Evolutionary conservation across 2,797 vertebrate species (phyloP).

Genomic region (Anguilla obscura): DNA sequence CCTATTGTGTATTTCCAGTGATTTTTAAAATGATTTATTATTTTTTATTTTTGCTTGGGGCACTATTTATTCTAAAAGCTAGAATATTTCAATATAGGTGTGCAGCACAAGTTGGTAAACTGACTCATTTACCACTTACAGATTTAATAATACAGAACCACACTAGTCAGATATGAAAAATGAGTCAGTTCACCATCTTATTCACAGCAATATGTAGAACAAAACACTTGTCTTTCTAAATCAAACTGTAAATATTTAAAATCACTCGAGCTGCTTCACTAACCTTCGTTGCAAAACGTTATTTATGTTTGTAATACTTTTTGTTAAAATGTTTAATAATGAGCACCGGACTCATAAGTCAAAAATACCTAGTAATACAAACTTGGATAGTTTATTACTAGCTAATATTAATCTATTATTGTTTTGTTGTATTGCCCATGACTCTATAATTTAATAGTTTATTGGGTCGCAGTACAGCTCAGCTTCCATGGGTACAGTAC

Average conservation of each 20-base stretch:
- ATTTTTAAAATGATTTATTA: not conserved
- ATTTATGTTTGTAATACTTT: not conserved
- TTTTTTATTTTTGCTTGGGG: not conserved
- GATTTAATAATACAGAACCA: not conserved
- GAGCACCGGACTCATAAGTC: not conserved
- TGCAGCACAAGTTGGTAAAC: not conserved
- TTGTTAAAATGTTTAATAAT: not conserved
- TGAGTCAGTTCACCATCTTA: not conserved
- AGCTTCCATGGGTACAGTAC: not conserved
- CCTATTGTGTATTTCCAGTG: not conserved
- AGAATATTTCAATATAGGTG: too few relatives aligned
- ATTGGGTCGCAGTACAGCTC: constrained; percentile 2
- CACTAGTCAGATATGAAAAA: not conserved
- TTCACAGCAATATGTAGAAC: not conserved
- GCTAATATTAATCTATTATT: not conserved
- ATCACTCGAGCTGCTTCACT: not conserved
- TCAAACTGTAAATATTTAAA: not conserved
- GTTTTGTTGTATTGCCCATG: not conserved
- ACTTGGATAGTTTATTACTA: not conserved
- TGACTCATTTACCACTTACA: not conserved
- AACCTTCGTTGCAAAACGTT: not conserved
- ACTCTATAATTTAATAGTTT: not conserved
- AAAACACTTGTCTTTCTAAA: too few relatives aligned
- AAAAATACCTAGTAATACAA: not conserved
- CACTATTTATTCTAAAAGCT: not conserved